A percentile compares a stretch with the other conserved stretches of the same genome.
These are phyloP conservation scores for Struthidea cinerea DNA, from an alignment of 2,113 vertebrate species.

Conservation along the genomic window DNA sequence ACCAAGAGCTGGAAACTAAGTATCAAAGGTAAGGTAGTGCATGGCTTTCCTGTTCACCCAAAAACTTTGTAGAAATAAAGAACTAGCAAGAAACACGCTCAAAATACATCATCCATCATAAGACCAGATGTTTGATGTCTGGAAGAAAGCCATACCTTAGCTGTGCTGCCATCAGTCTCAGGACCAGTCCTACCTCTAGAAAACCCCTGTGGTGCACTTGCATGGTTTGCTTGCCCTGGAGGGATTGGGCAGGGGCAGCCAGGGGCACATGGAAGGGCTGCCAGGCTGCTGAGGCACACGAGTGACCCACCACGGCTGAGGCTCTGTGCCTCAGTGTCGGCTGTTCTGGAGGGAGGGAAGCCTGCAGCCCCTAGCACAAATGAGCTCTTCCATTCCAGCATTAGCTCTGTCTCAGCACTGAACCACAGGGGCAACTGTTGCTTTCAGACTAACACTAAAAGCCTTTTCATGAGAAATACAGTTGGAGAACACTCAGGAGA, in stretches of 20 bases:
- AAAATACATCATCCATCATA: neutral
- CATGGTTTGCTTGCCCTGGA: no score
- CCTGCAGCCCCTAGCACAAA: neutral
- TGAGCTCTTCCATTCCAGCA: neutral
- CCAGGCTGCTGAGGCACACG: neutral
- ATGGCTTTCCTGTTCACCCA: neutral
- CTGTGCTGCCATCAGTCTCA: neutral
- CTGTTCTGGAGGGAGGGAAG: neutral
- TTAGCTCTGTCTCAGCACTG: neutral
- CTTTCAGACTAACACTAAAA: neutral
- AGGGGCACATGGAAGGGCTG: neutral
- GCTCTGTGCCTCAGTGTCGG: accelerated
- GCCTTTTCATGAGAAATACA: neutral
- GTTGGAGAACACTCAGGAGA: neutral
- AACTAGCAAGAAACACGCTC: neutral
- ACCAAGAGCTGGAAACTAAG: accelerated
- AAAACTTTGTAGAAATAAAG: neutral
- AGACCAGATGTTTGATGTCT: neutral
- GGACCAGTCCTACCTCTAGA: neutral
- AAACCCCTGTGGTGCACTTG: accelerated
- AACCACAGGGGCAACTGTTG: neutral
- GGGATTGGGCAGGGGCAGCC: neutral
- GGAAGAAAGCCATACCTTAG: neutral
- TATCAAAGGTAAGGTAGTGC: neutral
- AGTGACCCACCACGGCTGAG: accelerated